Evolutionary conservation across 1,140 invertebrate species (phyloP).

Genomic region (Rhagoletis zephyria): DNA sequence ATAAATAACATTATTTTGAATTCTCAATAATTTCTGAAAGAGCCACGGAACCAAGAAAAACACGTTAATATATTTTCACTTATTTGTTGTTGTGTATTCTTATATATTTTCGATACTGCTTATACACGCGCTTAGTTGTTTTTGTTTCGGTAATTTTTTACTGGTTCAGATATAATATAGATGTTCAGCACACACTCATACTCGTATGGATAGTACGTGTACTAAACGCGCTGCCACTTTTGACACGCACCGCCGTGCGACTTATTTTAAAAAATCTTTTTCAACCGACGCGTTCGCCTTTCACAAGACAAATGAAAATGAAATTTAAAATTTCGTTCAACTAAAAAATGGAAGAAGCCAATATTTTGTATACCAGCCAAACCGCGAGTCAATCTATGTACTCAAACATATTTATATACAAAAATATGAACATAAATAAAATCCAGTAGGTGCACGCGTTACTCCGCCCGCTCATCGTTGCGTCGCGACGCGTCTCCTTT

Average conservation of each 20-base stretch:
- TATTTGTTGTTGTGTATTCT: not conserved
- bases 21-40: not conserved
- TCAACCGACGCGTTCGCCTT: slow-evolving; percentile 13
- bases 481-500: slow-evolving; percentile 13
- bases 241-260: no score
- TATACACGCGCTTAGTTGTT: slow-evolving; percentile 3
- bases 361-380: slow-evolving; percentile 41
- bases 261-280: not conserved
- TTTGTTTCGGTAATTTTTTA: slow-evolving; percentile 10
- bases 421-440: not conserved
- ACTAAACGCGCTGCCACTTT: not conserved
- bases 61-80: not conserved
- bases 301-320: slow-evolving; percentile 11
- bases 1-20: slow-evolving; percentile 11
- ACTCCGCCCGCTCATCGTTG: not conserved
- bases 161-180: not conserved
- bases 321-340: not conserved
- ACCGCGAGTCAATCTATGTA: slow-evolving; percentile 21
- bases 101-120: not conserved
- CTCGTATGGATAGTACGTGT: not conserved
- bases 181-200: not conserved
- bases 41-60: not conserved
- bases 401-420: no score
- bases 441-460: slow-evolving; percentile 9
- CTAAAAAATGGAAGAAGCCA: slow-evolving; percentile 13